Evolutionary conservation across 2,113 vertebrate genomes (phyloP).

Genomic region (Psophia crepitans): DNA sequence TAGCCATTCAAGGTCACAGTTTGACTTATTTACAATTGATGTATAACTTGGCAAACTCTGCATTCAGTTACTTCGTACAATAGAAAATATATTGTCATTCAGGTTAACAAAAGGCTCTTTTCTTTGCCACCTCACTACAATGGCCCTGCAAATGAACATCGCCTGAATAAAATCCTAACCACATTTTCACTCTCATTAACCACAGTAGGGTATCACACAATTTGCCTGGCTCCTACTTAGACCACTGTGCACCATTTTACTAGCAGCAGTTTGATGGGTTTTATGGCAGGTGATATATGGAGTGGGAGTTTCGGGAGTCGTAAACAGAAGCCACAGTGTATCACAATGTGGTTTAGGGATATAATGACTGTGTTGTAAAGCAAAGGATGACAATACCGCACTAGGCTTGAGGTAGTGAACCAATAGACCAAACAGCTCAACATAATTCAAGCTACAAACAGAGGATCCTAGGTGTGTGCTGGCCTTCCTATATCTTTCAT

Average conservation of each 20-base stretch:
- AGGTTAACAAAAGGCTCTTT: slow-evolving; percentile 80
- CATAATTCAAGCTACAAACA: slow-evolving; percentile 75
- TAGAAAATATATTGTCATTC: slow-evolving; percentile 81
- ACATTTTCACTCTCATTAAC: slow-evolving; percentile 87
- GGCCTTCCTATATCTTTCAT: slow-evolving; percentile 63
- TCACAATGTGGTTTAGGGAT: slow-evolving; percentile 86
- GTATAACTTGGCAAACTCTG: slow-evolving; percentile 75
- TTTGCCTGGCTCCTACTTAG: slow-evolving; percentile 81
- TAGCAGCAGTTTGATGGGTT: slow-evolving; percentile 83
- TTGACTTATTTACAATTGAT: slow-evolving; percentile 80
- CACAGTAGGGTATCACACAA: slow-evolving; percentile 85
- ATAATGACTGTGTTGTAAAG: slow-evolving; percentile 86
- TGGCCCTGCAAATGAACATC: slow-evolving; percentile 81
- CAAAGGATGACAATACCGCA: slow-evolving; percentile 80
- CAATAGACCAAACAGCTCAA: slow-evolving; percentile 79
- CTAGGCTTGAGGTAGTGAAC: slow-evolving; percentile 77
- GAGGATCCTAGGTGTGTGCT: slow-evolving; percentile 43
- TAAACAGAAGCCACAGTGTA: slow-evolving; percentile 86
- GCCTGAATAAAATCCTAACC: slow-evolving; percentile 84
- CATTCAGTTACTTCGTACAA: slow-evolving; percentile 67
- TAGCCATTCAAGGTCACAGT: slow-evolving; percentile 76
- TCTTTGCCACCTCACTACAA: slow-evolving; percentile 79
- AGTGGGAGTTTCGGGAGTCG: slow-evolving; percentile 83
- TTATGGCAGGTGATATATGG: slow-evolving; percentile 89
- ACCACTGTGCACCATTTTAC: slow-evolving; percentile 84